These are phyloP conservation scores for Orientallactaga sibirica DNA, from an alignment of 2,797 vertebrate species.

Conservation along the genomic window DNA sequence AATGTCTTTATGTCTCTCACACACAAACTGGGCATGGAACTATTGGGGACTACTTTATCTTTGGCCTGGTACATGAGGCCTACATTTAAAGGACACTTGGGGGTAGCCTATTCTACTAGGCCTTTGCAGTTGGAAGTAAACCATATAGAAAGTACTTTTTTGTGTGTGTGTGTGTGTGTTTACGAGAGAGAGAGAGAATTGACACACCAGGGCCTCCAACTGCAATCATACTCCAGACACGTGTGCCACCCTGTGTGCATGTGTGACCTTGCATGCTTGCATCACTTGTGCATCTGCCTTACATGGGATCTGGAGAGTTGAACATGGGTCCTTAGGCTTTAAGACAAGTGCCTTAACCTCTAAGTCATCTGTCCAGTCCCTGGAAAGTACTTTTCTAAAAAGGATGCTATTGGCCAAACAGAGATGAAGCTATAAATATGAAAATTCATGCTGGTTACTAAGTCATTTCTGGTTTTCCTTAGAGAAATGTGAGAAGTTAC, in stretches of 20 bases:
- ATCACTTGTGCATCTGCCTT: no score
- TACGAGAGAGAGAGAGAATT: no score
- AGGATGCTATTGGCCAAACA: not conserved
- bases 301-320: no score
- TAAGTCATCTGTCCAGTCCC: no score
- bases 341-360: no score
- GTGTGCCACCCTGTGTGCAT: no score
- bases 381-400: conserved; percentile 28
- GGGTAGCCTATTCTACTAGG: not conserved
- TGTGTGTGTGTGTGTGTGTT: no score
- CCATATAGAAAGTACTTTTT: not conserved
- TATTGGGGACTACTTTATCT: not conserved
- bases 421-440: not conserved
- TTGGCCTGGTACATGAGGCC: not conserved
- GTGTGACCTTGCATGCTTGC: no score
- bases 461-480: conserved; percentile 45
- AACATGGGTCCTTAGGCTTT: no score
- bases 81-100: not conserved
- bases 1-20: not conserved
- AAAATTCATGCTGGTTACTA: not conserved
- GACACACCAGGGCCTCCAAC: no score
- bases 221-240: no score
- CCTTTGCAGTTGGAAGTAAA: conserved; percentile 19
- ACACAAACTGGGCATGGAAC: not conserved
- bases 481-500: not conserved